These are phyloP conservation scores for Blomia tropicalis DNA, from an alignment of 2,888 invertebrate species.

Conservation along the genomic window DNA sequence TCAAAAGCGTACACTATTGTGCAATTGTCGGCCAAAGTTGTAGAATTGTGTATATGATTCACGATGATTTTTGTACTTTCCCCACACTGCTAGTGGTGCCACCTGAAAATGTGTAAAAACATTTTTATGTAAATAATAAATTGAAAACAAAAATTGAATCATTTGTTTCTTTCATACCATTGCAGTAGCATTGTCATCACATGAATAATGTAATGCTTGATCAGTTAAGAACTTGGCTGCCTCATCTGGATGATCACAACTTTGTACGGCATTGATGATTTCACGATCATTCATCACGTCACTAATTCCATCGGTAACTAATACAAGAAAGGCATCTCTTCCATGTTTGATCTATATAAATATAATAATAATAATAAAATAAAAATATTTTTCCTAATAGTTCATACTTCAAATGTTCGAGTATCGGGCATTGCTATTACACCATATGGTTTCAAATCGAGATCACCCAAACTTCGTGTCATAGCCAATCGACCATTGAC, in stretches of 20 bases:
- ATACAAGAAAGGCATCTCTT: conserved; percentile 39
- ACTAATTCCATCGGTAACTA: conserved; percentile 41
- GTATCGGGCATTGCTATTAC: conserved; percentile 39
- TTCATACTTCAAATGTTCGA: conserved; percentile 36
- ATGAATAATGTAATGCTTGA: conserved; percentile 41
- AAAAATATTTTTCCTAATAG: conserved; percentile 30
- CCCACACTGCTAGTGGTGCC: conserved; percentile 42
- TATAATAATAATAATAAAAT: conserved; percentile 15
- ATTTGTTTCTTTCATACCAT: too few species aligned
- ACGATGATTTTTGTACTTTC: conserved; percentile 16
- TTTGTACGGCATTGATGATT: conserved; percentile 37
- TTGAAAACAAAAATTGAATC: too few species aligned
- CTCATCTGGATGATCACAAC: conserved; percentile 37
- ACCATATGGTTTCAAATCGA: conserved; percentile 40
- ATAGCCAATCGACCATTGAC: conserved; percentile 41
- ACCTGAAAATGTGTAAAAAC: too few species aligned
- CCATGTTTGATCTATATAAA: conserved; percentile 38
- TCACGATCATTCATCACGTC: conserved; percentile 40
- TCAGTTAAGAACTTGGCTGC: conserved; percentile 39
- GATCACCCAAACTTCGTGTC: conserved; percentile 42
- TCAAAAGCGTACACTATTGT: conserved; percentile 28
- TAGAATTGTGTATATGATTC: conserved; percentile 25
- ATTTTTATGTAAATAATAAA: too few species aligned
- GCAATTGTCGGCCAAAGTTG: conserved; percentile 29
- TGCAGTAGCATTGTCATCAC: conserved; percentile 41